Evolutionary conservation across 2,797 vertebrate species (phyloP), one percentile per base, ranked within the genome.

Genomic region (Rousettus madagascariensis): DNA sequence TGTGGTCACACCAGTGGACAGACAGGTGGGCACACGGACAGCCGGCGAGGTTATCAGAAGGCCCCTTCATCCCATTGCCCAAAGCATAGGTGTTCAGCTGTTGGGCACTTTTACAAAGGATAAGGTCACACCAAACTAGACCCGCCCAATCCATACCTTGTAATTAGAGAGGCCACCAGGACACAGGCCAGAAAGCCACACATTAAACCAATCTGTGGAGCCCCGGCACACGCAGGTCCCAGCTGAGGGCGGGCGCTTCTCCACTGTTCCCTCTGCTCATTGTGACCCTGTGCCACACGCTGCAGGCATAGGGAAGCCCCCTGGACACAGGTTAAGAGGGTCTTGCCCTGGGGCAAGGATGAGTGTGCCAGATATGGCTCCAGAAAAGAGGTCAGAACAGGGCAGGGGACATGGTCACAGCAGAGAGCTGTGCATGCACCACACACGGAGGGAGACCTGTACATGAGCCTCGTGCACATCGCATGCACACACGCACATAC

Each of bases 171-270:
- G 24, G 46, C 26, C 24, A 5, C 17, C 79, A 43, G 51, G 57
- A 41, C 33, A 5, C 1, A 17, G 36, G 55, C 13, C 84, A 24
- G 53, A 80, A 75, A 46, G 43, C 41, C 82, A 15, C 43, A 2
- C 0, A 6, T 16, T 43, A 51, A 78, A 19, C 46, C 22, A 17
- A 2, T 4, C 13, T 4, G 1, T 3, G 1, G 33, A 19, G 12
- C 20, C 61, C 38, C 2, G 1, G 6, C 53, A 36, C 8, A 19
- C 43, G 20, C 61, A 22, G 49, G 36, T 19, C 38, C 86, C 53
- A 1, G 66, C 9, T 20, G 61, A 43, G 26, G 11, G 28, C 0
- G 26, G 22, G n/a, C 5, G 1, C 51, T 19, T 55, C 59, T 28
- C 20, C 15, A 9, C 51, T 1, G 12, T 16, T 36, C 41, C 28